A percentile compares a stretch with the other conserved stretches of the same genome.
Evolutionary conservation across 2,797 vertebrate genomes (phyloP).

Genomic region (Myotis planiceps): DNA sequence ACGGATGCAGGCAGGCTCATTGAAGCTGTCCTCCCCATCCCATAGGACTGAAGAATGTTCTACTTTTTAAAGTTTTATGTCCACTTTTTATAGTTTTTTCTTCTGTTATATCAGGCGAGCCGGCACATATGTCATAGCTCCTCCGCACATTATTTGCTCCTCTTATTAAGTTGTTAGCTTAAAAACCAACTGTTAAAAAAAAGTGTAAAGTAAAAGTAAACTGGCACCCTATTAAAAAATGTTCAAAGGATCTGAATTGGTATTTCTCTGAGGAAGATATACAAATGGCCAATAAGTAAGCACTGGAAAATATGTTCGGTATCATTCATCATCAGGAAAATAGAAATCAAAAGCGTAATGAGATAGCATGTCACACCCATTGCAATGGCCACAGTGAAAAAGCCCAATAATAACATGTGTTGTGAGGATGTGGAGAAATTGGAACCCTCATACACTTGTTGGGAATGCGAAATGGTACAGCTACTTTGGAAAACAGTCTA

Average conservation of each 20-base stretch:
- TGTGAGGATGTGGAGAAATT: not conserved
- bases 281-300: not conserved
- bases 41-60: not conserved
- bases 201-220: constrained; percentile 26
- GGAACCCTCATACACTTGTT: not conserved
- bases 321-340: not conserved
- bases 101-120: not conserved
- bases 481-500: not conserved
- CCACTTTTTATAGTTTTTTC: not conserved
- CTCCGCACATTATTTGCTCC: not conserved
- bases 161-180: not conserved
- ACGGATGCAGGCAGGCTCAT: not conserved
- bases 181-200: constrained; percentile 29
- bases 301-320: not conserved
- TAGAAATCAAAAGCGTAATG: not conserved
- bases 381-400: not conserved
- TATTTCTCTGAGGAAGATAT: constrained; percentile 19
- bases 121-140: not conserved
- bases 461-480: not conserved
- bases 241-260: not conserved
- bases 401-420: not conserved
- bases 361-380: not conserved
- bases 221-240: not conserved
- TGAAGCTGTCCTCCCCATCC: not conserved
- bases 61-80: not conserved